Percentiles rank a stretch among this genome's conserved stretches.
Conservation (phyloP, 2,888 invertebrate genomes). For the Scelioninae gen. 1 region DNA sequence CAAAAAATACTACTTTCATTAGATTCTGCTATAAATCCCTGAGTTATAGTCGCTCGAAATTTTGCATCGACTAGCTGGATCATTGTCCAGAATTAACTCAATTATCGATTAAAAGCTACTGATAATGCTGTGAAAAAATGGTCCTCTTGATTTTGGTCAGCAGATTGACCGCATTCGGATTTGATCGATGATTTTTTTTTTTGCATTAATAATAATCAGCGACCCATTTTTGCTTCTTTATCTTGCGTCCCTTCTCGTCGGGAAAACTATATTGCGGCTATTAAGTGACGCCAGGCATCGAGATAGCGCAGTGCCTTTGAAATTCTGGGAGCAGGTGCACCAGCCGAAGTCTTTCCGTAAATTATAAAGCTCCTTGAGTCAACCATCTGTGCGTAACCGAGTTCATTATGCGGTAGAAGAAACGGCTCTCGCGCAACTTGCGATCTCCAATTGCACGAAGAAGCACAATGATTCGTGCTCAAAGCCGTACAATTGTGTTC, state of each 20-base stretch:
- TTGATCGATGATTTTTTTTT: constrained; percentile 2
- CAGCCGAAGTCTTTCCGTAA: constrained; percentile 52
- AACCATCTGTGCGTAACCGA: constrained; percentile 61
- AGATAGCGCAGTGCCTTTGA: constrained; percentile 39
- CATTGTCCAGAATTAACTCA: constrained; percentile 10
- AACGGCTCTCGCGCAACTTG: constrained; percentile 16
- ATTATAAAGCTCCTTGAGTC: constrained; percentile 59
- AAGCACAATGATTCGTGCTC: constrained; percentile 4
- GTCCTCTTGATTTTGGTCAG: constrained; percentile 9
- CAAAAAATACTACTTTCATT: constrained; percentile 15
- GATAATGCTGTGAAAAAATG: background rate
- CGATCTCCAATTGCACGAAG: background rate
- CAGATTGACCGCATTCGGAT: constrained; percentile 32
- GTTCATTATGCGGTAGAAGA: constrained; percentile 50
- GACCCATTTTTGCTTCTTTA: constrained; percentile 2
- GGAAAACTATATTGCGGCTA: constrained; percentile 38
- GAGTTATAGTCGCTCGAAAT: too few relatives aligned
- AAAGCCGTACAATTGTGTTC: too few relatives aligned
- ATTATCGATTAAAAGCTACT: constrained; percentile 26
- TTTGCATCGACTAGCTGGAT: constrained; percentile 21
- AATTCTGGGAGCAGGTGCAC: constrained; percentile 53
- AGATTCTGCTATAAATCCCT: too few relatives aligned
- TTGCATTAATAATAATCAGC: background rate
- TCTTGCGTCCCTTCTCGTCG: background rate
- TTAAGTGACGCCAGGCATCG: constrained; percentile 43